Evolutionary conservation across 2,888 invertebrate species (phyloP), one percentile per base, ranked within the genome.

Genomic region (Epinotia ramella): DNA sequence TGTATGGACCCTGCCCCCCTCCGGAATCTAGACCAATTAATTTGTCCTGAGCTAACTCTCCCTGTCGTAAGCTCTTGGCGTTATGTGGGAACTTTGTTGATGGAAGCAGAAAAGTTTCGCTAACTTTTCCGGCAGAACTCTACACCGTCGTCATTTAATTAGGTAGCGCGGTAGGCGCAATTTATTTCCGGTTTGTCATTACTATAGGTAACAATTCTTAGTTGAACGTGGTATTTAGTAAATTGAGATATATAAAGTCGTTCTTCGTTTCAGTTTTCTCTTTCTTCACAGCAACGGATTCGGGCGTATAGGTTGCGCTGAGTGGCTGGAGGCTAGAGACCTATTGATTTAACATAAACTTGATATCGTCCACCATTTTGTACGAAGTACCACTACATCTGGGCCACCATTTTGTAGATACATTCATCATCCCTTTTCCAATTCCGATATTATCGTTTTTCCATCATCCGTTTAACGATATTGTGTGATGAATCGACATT

Each of bases 301-400:
- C n/a, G 49, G 24, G 24, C 70, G 70, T 71, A 13, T 70, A 63
- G 74, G 70, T 46, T 68, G 64, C 70, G 67, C 57, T 71, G 71
- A 62, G 20, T 16, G 66, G 62, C 66, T 72, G 56, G 18, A 67
- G 67, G 79, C 81, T 83, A 84, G 85, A 85, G 85, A 85, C 82
- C 82, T 87, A 90, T 90, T 86, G 91, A 89, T 91, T 89, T 81
- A 85, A 87, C 86, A 89, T 88, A 87, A 79, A 87, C 86, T 88
- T 89, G 87, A 87, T 86, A 85, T 86, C 86, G 88, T 87, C 91
- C 88, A 88, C 89, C 91, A 91, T 90, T 90, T 90, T 90, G 90
- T 84, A 82, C 84, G 77, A 81, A 81, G 82, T 82, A 80, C 82
- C 84, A 83, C 80, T 79, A 83, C 79, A 85, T 82, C 81, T 86